Percentiles rank a stretch among this genome's conserved stretches.
phyloP scores from a whole-genome alignment of 2,888 invertebrate species.

The Gonocerus acuteangulatus region DNA sequence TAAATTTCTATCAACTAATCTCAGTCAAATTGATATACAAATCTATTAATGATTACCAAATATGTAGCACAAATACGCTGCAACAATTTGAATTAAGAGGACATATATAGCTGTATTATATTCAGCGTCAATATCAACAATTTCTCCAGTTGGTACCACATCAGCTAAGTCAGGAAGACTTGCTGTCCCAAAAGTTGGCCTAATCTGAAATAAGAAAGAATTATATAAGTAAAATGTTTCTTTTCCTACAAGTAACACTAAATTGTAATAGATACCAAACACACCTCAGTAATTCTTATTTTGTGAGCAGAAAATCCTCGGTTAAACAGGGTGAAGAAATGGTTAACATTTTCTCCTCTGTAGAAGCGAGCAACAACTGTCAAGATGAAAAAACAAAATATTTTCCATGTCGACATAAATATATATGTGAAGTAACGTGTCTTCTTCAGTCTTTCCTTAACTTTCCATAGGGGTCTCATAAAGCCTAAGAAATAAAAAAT shows the following conservation, averaged over 20 bases:
- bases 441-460: conserved; percentile 68
- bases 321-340: conserved; percentile 67
- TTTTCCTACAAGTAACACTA: background rate
- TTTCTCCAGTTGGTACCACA: conserved; percentile 66
- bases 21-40: too few relatives aligned
- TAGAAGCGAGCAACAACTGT: conserved; percentile 65
- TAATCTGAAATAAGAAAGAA: conserved; percentile 46
- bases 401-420: conserved; percentile 88
- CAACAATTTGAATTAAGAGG: conserved; percentile 68
- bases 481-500: too few relatives aligned
- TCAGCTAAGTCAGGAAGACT: conserved; percentile 65
- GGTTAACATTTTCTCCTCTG: conserved; percentile 66
- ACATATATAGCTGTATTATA: conserved; percentile 69
- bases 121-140: conserved; percentile 61
- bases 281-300: conserved; percentile 67
- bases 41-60: conserved; percentile 50
- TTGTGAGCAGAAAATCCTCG: conserved; percentile 69
- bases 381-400: conserved; percentile 66
- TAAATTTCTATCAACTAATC: too few relatives aligned
- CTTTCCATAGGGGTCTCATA: conserved; percentile 64
- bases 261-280: background rate
- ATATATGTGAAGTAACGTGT: conserved; percentile 85
- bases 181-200: conserved; percentile 54
- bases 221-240: conserved; percentile 1
- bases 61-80: conserved; percentile 82